A percentile compares a stretch with the other conserved stretches of the same genome.
Conservation (phyloP, 2,113 vertebrate species). For the Antennarius striatus region DNA sequence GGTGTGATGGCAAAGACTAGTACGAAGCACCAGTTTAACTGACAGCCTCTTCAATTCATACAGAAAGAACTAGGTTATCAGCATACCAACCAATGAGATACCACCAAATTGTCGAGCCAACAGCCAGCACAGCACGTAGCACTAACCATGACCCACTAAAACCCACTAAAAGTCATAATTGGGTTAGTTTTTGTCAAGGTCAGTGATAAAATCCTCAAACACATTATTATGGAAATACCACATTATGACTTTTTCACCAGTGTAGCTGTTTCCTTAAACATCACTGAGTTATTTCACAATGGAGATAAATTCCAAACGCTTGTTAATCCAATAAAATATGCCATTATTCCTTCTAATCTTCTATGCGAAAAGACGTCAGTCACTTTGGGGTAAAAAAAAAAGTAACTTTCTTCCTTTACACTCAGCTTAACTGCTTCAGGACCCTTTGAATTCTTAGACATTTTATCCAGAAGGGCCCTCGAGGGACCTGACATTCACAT, state of each 20-base stretch:
- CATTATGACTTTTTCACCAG: too few species aligned
- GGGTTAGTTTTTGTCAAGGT: too few species aligned
- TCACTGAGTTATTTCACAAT: conserved; percentile 40
- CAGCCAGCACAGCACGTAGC: too few species aligned
- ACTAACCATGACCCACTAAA: not conserved
- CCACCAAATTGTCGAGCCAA: too few species aligned
- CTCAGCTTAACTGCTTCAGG: conserved; percentile 23
- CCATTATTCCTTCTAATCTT: conserved; percentile 62
- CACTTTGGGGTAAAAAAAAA: conserved; percentile 18
- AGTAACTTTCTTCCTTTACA: conserved; percentile 8
- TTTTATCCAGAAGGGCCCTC: conserved; percentile 2
- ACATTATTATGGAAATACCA: too few species aligned
- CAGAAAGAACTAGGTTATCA: too few species aligned
- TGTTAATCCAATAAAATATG: conserved; percentile 75
- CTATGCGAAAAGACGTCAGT: conserved; percentile 50
- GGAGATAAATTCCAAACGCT: conserved; percentile 57
- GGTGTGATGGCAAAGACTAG: too few species aligned
- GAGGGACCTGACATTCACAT: conserved; percentile 13
- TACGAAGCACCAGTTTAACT: too few species aligned
- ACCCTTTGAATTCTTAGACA: conserved; percentile 26
- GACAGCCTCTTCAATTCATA: too few species aligned
- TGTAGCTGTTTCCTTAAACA: not conserved
- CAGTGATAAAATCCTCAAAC: too few species aligned
- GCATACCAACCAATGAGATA: too few species aligned
- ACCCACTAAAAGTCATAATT: not conserved